phyloP scores from a whole-genome alignment of 2,113 vertebrate genomes.

The Osmerus eperlanus region DNA sequence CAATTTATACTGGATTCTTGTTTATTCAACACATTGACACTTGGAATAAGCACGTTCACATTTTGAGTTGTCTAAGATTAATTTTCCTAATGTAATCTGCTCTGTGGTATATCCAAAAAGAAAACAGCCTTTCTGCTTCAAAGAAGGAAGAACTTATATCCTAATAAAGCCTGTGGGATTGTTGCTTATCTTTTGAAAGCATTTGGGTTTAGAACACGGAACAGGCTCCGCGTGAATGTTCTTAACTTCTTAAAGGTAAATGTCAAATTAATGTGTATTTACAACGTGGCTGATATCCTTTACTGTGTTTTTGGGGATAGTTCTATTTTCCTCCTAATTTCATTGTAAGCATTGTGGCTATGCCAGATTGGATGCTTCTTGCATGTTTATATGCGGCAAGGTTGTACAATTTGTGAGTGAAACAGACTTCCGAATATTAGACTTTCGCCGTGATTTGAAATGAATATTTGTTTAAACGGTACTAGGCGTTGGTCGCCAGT shows the following conservation, averaged over 20 bases:
- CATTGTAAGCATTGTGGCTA: no score
- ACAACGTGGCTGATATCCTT: background rate
- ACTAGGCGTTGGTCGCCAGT: no score
- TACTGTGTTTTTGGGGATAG: no score
- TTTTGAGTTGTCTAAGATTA: background rate
- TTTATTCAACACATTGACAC: slow-evolving; percentile 40
- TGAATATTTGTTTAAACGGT: no score
- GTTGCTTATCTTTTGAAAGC: slow-evolving; percentile 39
- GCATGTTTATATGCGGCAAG: no score
- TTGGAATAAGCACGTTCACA: slow-evolving; percentile 36
- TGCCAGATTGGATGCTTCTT: no score
- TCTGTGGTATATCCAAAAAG: background rate
- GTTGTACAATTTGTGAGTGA: no score
- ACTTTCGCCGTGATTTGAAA: no score
- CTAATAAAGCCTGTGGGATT: slow-evolving; percentile 56
- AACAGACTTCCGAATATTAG: no score
- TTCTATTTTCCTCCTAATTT: no score
- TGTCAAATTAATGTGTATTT: background rate
- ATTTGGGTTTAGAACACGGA: slow-evolving; percentile 33
- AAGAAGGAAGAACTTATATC: slow-evolving; percentile 43
- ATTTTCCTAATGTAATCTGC: background rate
- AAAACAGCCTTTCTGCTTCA: background rate
- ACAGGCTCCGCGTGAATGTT: slow-evolving; percentile 41
- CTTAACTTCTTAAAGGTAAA: slow-evolving; percentile 68
- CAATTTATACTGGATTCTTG: slow-evolving; percentile 31